Conservation (phyloP, 2,797 vertebrate genomes). For the Malurus splendens region DNA sequence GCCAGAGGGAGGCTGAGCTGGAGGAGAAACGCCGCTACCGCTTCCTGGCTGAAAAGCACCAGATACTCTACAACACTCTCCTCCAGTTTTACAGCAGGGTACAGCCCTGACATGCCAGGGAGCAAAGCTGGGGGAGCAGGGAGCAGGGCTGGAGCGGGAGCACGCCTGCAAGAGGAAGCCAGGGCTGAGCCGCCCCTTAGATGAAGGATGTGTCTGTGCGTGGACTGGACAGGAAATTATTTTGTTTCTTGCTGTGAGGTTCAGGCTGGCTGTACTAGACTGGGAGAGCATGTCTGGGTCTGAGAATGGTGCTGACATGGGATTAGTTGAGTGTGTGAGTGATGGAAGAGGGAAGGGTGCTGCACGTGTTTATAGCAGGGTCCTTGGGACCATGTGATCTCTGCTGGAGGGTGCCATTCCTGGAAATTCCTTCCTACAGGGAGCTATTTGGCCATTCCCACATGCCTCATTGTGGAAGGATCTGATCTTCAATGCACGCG, state of each 20-base stretch:
- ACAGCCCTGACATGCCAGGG: neutral
- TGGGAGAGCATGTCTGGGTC: neutral
- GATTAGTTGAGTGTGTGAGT: neutral
- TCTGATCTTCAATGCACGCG: fast-evolving
- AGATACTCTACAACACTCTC: slow-evolving; percentile 72
- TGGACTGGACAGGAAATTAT: neutral
- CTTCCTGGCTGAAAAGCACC: slow-evolving; percentile 93
- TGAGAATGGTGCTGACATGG: neutral
- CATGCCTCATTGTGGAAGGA: neutral
- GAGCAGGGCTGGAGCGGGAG: neutral
- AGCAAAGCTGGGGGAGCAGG: neutral
- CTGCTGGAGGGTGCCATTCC: neutral
- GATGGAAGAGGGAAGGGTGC: neutral
- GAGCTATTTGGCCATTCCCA: neutral
- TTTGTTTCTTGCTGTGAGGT: neutral
- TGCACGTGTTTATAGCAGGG: neutral
- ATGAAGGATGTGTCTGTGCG: neutral
- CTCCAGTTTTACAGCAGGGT: slow-evolving; percentile 76
- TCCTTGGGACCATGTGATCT: neutral
- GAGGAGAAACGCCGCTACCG: slow-evolving; percentile 93
- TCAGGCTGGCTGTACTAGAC: neutral
- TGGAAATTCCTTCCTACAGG: neutral
- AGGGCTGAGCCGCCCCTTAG: neutral
- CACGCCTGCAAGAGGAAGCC: neutral
- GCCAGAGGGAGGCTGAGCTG: slow-evolving; percentile 81